Evolutionary conservation across 2,888 invertebrate genomes (phyloP), one percentile per base, ranked within the genome.

Genomic region (Stenodera caucasica): DNA sequence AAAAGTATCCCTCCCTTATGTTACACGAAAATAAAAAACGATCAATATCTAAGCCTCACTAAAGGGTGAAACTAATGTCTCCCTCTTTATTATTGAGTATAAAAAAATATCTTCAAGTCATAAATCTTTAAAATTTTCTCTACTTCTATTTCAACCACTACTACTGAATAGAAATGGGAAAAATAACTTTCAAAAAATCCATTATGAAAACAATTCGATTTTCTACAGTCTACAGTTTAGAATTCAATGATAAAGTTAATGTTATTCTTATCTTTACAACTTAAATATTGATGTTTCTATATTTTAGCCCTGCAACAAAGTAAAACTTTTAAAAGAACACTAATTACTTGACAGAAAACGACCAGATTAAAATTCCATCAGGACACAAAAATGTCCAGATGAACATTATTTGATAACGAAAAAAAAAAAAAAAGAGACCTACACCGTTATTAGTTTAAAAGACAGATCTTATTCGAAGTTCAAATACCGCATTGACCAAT

Each of bases 401-500:
- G 26, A 5, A 26, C 26, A 26, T 4, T 26, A 26, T 26, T 5
- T 26, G 26, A 26, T 26, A 26, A 26, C 2, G 2, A 26, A 26
- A 4, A 26, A 26, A 4, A 26, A 26, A 26, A 4, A 26, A 26
- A 4, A 40, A 11, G 8, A 21, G 40, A 18, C 18, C 40, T 21
- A 18, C 9, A 40, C 18, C 9, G 40, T 9, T 40, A 40, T 18
- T 12, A 14, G 15, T 53, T 32, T n/a, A 12, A 53, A 33, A 26
- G 50, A 50, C n/a, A 63, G 58, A 59, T 65, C 64, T 65, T 64
- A 59, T 66, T 57, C 63, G 63, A 59, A 67, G 75, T 75, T 76
- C 75, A 76, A 76, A 76, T 76, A 74, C 75, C 75, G 72, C 67
- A 63, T 70, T 75, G 76, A 75, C 75, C 75, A 67, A 71, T 75